phyloP scores from a whole-genome alignment of 2,888 invertebrate species.

The Clepsis dumicolana region DNA sequence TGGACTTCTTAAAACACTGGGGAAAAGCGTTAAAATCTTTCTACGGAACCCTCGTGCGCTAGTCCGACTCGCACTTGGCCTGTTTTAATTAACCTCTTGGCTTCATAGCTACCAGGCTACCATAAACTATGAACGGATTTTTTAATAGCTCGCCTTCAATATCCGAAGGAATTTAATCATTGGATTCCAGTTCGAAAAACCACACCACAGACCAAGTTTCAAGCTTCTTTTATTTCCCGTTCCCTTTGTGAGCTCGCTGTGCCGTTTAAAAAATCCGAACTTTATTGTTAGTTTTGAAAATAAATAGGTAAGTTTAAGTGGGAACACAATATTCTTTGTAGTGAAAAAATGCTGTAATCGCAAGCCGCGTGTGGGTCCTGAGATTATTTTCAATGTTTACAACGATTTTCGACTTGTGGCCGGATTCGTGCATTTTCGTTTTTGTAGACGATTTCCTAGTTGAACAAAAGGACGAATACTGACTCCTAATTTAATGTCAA shows the following conservation, averaged over 20 bases:
- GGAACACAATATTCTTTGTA: constrained; percentile 45
- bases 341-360: neutral
- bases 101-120: no score
- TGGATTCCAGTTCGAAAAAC: constrained; percentile 41
- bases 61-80: no score
- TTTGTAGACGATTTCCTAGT: neutral
- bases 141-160: constrained; percentile 42
- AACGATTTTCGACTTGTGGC: neutral
- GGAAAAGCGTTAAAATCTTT: no score
- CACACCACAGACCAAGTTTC: constrained; percentile 43
- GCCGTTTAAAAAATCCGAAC: constrained; percentile 45
- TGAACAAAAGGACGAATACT: neutral
- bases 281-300: constrained; percentile 48
- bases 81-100: no score
- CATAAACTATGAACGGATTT: constrained; percentile 30
- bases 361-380: neutral
- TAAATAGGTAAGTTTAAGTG: constrained; percentile 51
- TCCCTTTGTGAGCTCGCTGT: constrained; percentile 31
- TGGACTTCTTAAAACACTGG: no score
- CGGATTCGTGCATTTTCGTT: neutral
- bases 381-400: neutral
- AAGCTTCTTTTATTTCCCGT: constrained; percentile 36
- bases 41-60: no score
- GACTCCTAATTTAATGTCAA: no score
- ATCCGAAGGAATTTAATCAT: constrained; percentile 46